phyloP scores from a whole-genome alignment of 1,140 invertebrate genomes.

The Pygmarrhopalites habei region DNA sequence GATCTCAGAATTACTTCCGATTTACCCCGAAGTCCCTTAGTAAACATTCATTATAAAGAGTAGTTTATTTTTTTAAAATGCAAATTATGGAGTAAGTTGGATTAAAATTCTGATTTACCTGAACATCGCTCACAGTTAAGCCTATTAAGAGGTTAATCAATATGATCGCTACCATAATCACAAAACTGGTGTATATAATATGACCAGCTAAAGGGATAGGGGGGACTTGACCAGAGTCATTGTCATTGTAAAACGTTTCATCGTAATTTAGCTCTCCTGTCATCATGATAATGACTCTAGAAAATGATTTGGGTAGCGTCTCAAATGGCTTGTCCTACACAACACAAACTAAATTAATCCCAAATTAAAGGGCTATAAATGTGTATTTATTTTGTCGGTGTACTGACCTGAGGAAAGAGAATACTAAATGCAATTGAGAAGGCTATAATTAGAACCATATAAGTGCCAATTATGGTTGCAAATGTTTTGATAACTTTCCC shows the following conservation, averaged over 20 bases:
- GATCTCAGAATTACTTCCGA: not conserved
- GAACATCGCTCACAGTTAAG: slow-evolving; percentile 46
- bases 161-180: slow-evolving; percentile 45
- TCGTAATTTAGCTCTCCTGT: slow-evolving; percentile 53
- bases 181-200: slow-evolving; percentile 41
- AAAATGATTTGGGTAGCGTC: not conserved
- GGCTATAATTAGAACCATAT: slow-evolving; percentile 3
- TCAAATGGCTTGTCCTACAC: not conserved
- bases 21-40: not conserved
- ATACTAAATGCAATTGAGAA: slow-evolving; percentile 10
- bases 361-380: not conserved
- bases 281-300: slow-evolving; percentile 47
- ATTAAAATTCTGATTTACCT: slow-evolving; percentile 8
- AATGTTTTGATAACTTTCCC: slow-evolving; percentile 7
- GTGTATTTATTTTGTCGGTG: not conserved
- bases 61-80: not conserved
- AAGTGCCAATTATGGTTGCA: not conserved
- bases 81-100: not conserved
- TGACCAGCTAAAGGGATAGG: slow-evolving; percentile 34
- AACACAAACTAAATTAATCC: too few relatives aligned
- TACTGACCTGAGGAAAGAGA: slow-evolving; percentile 3
- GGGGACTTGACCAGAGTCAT: slow-evolving; percentile 1
- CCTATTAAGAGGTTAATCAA: slow-evolving; percentile 47
- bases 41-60: not conserved
- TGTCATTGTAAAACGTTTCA: slow-evolving; percentile 43